phyloP scores from a whole-genome alignment of 2,888 invertebrate genomes.

The Saturnia japonica region DNA sequence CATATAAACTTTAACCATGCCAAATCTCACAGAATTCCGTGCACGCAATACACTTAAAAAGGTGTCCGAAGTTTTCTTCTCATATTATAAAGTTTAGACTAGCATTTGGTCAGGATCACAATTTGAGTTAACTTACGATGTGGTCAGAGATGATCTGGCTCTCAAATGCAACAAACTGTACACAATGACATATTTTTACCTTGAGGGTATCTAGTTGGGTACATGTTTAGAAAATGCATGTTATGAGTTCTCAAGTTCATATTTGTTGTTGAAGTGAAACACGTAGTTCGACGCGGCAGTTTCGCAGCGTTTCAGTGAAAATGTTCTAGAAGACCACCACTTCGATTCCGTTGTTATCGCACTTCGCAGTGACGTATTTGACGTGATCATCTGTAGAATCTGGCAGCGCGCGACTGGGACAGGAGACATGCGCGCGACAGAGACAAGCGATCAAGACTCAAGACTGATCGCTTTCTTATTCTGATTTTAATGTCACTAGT shows the following conservation, averaged over 20 bases:
- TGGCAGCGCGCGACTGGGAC: neutral
- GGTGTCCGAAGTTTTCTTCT: no score
- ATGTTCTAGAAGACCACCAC: neutral
- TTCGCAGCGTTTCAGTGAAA: neutral
- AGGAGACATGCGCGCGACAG: neutral
- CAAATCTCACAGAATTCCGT: no score
- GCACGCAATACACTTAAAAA: no score
- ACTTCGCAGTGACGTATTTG: neutral
- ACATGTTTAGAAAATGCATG: no score
- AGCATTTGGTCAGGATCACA: no score
- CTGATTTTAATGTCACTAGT: neutral
- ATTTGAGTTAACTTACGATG: no score
- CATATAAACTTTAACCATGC: no score
- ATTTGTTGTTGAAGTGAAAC: neutral
- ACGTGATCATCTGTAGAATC: neutral
- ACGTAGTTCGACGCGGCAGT: neutral
- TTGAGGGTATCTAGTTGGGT: no score
- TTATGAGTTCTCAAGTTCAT: neutral
- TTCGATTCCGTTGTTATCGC: neutral
- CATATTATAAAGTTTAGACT: no score
- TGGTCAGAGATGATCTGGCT: no score
- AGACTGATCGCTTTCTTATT: neutral
- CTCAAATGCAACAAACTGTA: no score
- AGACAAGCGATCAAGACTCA: slow-evolving; percentile 13
- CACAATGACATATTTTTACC: no score